phyloP scores from a whole-genome alignment of 2,113 vertebrate species.

The Corapipo altera region DNA sequence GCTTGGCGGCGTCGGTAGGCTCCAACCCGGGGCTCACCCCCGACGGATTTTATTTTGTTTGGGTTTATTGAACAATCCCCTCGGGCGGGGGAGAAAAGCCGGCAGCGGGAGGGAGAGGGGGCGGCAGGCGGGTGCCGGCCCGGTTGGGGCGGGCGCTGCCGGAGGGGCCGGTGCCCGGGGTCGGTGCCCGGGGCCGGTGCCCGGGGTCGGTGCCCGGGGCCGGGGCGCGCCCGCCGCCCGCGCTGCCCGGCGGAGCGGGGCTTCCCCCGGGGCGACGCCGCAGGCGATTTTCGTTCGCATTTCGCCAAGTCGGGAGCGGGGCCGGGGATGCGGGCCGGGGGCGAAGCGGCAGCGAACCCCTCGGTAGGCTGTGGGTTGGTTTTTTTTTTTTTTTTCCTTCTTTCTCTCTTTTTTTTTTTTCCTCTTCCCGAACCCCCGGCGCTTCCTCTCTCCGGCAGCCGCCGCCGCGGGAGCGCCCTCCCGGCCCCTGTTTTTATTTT shows the following conservation, averaged over 20 bases:
- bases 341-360: not conserved
- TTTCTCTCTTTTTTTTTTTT: not conserved
- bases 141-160: not conserved
- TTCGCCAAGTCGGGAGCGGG: not conserved
- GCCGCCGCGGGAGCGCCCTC: not conserved
- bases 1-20: not conserved
- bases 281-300: not conserved
- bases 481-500: not conserved
- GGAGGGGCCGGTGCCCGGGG: not conserved
- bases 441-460: not conserved
- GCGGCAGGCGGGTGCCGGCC: not conserved
- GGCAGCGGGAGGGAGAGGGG: not conserved
- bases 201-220: not conserved
- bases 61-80: not conserved
- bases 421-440: not conserved
- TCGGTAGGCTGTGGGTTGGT: not conserved
- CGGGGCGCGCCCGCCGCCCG: not conserved
- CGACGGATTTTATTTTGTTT: not conserved
- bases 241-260: not conserved
- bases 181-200: not conserved
- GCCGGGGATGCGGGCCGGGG: not conserved
- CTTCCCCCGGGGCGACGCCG: not conserved
- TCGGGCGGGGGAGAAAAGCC: not conserved
- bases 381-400: not conserved
- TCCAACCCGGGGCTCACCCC: not conserved